phyloP scores from a whole-genome alignment of 2,888 invertebrate species.

The Mimumesa dahlbomi region DNA sequence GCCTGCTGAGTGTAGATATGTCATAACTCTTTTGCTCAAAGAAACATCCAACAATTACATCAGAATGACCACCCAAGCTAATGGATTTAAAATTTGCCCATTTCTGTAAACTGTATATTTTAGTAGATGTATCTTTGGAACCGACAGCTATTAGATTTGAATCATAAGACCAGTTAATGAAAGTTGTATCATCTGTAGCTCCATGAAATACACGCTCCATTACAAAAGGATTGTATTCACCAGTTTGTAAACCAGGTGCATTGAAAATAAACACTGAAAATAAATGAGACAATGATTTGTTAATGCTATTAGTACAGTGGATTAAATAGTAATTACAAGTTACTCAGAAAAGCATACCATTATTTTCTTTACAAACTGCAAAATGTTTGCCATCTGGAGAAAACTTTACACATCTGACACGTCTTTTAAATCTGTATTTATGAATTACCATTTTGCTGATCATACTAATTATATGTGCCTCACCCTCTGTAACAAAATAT shows the following conservation, averaged over 20 bases:
- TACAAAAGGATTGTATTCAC: slow-evolving; percentile 93
- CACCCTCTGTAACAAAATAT: slow-evolving; percentile 84
- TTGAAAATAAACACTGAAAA: slow-evolving; percentile 90
- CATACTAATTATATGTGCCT: slow-evolving; percentile 92
- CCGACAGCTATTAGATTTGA: slow-evolving; percentile 95
- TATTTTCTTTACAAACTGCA: slow-evolving; percentile 93
- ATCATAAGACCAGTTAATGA: slow-evolving; percentile 95
- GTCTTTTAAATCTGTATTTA: slow-evolving; percentile 90
- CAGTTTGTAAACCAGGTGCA: slow-evolving; percentile 89
- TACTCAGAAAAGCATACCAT: slow-evolving; percentile 82
- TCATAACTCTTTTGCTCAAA: slow-evolving; percentile 94
- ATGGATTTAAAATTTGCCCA: slow-evolving; percentile 88
- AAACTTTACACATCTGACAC: slow-evolving; percentile 90
- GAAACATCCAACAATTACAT: slow-evolving; percentile 91
- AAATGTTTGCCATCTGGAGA: slow-evolving; percentile 97
- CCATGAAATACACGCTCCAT: slow-evolving; percentile 92
- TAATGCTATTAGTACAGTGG: slow-evolving; percentile 11
- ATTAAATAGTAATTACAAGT: slow-evolving; percentile 3
- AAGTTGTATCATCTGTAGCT: slow-evolving; percentile 91
- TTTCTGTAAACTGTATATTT: slow-evolving; percentile 89
- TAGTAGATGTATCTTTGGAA: slow-evolving; percentile 93
- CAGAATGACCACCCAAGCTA: slow-evolving; percentile 91
- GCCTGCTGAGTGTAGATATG: slow-evolving; percentile 88
- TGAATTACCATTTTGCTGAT: slow-evolving; percentile 91
- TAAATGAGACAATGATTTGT: slow-evolving; percentile 39